Conservation (phyloP, 1,140 invertebrate species). For the Microvelia longipes region DNA sequence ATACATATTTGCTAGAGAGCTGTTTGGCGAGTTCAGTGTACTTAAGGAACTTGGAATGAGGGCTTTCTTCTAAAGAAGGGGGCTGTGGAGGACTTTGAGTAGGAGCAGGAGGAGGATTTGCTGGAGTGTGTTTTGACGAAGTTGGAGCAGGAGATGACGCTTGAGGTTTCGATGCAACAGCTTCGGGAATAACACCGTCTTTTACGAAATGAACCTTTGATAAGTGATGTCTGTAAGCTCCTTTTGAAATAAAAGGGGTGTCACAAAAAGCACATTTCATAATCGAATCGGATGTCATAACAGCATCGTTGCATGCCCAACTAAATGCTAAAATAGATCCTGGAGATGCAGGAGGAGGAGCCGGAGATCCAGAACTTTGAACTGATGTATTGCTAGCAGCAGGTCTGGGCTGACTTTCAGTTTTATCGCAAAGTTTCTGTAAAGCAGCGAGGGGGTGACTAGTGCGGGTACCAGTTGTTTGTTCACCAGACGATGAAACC, state of each 20-base stretch:
- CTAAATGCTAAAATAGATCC: conserved; percentile 78
- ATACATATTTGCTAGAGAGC: conserved; percentile 87
- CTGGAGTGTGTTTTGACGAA: conserved; percentile 25
- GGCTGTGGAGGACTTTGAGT: conserved; percentile 33
- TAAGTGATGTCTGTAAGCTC: conserved; percentile 87
- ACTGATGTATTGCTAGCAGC: conserved; percentile 10
- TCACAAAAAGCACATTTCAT: conserved; percentile 95
- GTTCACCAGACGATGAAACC: conserved; percentile 26
- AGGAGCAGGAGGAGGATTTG: conserved; percentile 29
- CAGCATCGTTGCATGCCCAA: conserved; percentile 84
- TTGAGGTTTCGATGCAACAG: conserved; percentile 38
- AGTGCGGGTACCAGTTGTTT: conserved; percentile 41
- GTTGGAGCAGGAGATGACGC: conserved; percentile 27
- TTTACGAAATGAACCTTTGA: conserved; percentile 95
- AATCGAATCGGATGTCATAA: conserved; percentile 66
- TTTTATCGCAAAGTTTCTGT: conserved; percentile 88
- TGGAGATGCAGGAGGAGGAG: conserved; percentile 40
- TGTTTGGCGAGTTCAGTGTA: conserved; percentile 93
- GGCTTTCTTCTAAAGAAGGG: conserved; percentile 59
- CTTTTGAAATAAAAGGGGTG: conserved; percentile 89
- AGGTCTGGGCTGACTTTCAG: conserved; percentile 47
- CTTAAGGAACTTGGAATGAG: conserved; percentile 91
- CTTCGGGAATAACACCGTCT: conserved; percentile 65
- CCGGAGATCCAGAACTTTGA: conserved; percentile 15
- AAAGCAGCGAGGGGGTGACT: conserved; percentile 80